Base-by-base conservation (phyloP, 2,113 vertebrate species). In the Vombatus ursinus region DNA sequence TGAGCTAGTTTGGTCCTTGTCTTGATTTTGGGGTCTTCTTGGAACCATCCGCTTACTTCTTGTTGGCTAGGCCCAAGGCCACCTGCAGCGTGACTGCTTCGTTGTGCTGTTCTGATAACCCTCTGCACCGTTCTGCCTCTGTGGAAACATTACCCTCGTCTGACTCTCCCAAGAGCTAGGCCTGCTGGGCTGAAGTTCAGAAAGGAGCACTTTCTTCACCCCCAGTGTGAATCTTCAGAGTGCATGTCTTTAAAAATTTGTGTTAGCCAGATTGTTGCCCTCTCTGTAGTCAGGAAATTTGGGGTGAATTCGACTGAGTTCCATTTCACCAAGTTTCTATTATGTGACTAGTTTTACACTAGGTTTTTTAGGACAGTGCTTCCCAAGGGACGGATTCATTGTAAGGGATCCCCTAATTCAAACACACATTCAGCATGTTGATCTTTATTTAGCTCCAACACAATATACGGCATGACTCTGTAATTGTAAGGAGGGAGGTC, bases 211-310 rank as follows among this genome's bases (percentile, higher is more conserved):
- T 44, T 22, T 84, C n/a, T 84, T 44, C n/a, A 44, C 6, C 7
- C 68, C n/a, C 19, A 44, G 23, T 44, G 6, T 90, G 90, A 24
- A 96, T 94, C 89, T 92, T 54, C 84, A 91, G 9, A 37, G 61
- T 51, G 50, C 11, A 89, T 94, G 95, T 96, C 53, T 95, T 93
- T 53, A 68, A 53, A 50, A 54, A 84, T 53, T 91, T 61, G 68
- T 5, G 68, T 54, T 19, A 95, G 61, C 57, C 52, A 94, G 52
- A 51, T 49, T 1, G 52, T 93, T 77, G 49, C 22, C 77, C 91
- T 84, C 19, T 44, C n/a, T 84, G 16, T 68, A 84, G 37, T 44
- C 49, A 91, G 68, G 12, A 84, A 44, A n/a, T 31, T 61, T 92
- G 28, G 12, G 24, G 16, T 49, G 37, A 96, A 37, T 90, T 90